phyloP scores from a whole-genome alignment of 2,888 invertebrate species.

The Poecilobothrus nobilitatus region DNA sequence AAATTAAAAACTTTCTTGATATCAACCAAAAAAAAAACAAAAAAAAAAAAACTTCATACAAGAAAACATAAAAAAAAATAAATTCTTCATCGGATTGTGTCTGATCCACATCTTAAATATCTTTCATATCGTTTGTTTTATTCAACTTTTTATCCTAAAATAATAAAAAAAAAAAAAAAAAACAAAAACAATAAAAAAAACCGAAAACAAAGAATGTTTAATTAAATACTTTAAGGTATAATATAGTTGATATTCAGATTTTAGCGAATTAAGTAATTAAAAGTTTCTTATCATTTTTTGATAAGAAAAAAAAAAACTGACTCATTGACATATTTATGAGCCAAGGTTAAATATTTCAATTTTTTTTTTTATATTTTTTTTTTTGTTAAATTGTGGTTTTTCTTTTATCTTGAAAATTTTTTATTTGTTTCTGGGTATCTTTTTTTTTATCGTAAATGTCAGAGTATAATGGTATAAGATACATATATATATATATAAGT shows the following conservation, averaged over 20 bases:
- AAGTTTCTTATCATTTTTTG: conserved; percentile 1
- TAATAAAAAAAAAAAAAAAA: neutral
- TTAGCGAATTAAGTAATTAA: conserved; percentile 6
- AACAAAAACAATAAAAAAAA: no score
- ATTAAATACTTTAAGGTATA: neutral
- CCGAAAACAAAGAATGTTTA: no score
- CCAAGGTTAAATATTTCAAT: neutral
- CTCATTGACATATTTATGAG: conserved; percentile 6
- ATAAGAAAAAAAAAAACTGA: neutral
- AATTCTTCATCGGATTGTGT: neutral
- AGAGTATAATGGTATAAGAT: neutral
- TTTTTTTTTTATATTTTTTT: neutral
- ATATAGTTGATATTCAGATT: neutral
- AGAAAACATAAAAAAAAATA: neutral
- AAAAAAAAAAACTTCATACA: neutral
- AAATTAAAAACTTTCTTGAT: neutral
- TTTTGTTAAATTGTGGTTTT: neutral
- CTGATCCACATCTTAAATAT: neutral
- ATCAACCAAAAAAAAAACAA: neutral
- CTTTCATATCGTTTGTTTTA: neutral
- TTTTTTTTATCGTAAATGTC: neutral
- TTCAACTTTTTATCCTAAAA: neutral
- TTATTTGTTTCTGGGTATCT: neutral
- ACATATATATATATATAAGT: neutral
- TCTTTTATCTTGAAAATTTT: neutral